A percentile compares a stretch with the other conserved stretches of the same genome.
Evolutionary conservation across 2,113 vertebrate species (phyloP).

Genomic region (Epinephelus lanceolatus): DNA sequence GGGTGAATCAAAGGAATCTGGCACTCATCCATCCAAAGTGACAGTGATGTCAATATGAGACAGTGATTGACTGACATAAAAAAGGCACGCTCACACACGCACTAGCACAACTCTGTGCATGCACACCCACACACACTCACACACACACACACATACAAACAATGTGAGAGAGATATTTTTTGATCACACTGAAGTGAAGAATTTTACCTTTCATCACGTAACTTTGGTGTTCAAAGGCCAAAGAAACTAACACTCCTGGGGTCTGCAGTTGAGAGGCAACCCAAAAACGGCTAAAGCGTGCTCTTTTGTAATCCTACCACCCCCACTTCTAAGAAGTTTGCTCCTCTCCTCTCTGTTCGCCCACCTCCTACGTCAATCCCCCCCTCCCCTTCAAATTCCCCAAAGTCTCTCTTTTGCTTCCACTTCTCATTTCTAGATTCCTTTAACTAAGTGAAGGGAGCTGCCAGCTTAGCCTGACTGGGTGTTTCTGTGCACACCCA

Average conservation of each 20-base stretch:
- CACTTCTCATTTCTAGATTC: slow-evolving; percentile 58
- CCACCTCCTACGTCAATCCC: slow-evolving; percentile 55
- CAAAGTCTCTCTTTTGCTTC: slow-evolving; percentile 51
- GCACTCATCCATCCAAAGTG: slow-evolving; percentile 80
- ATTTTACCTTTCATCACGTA: slow-evolving; percentile 71
- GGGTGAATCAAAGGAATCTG: slow-evolving; percentile 78
- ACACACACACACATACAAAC: slow-evolving; percentile 2
- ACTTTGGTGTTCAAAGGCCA: slow-evolving; percentile 73
- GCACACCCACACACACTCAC: slow-evolving; percentile 6
- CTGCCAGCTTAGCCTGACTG: slow-evolving; percentile 64
- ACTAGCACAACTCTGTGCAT: not conserved
- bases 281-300: slow-evolving; percentile 68
- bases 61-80: slow-evolving; percentile 75
- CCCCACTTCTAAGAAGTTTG: slow-evolving; percentile 51
- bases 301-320: slow-evolving; percentile 68
- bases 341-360: slow-evolving; percentile 47
- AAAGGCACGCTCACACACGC: slow-evolving; percentile 26
- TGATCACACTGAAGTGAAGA: slow-evolving; percentile 67
- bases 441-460: slow-evolving; percentile 63
- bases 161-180: slow-evolving; percentile 55
- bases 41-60: slow-evolving; percentile 76
- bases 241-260: slow-evolving; percentile 57
- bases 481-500: slow-evolving; percentile 60
- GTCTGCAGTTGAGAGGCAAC: slow-evolving; percentile 69
- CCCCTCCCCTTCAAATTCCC: slow-evolving; percentile 48